Evolutionary conservation across 2,888 invertebrate species (phyloP), one percentile per base, ranked within the genome.

Genomic region (Sipunculus nudus): DNA sequence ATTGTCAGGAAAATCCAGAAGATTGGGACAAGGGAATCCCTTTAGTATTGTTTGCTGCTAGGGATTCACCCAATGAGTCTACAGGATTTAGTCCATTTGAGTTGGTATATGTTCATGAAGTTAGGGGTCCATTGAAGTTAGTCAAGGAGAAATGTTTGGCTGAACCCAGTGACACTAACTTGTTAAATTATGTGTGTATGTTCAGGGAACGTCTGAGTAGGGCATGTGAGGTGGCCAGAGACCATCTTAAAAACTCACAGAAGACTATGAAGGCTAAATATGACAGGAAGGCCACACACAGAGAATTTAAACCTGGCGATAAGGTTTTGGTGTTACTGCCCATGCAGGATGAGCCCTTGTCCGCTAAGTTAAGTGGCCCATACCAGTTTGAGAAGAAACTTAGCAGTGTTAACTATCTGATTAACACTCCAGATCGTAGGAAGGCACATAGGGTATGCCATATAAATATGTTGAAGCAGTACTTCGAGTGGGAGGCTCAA

Each of bases 51-150:
- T 43, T 53, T 54, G 54, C 32, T 29, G 54, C 21, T 5, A 26
- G 54, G 13, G 54, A 54, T n/a, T 6, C 19, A 5, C 46, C 47
- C 5, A 45, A 46, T n/a, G 54, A 54, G n/a, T 46, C 46, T 6
- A 29, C 28, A n/a, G 47, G 54, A 13, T 54, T 54, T 29, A 54
- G 46, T 31, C 46, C 54, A 6, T 54, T 47, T 54, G 54, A 54
- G 31, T 32, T 54, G 4, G 46, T 47, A 16, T 54, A 29, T 47
- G 54, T 45, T 21, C 54, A 54, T 25, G n/a, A 13, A 13, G 54
- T 47, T 13, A 16, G 54, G 8, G 32, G 54, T 6, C 54, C 46
- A 13, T 21, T 54, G 23, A 47, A 54, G 26, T n/a, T 54, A 23
- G 4, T 54, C n/a, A 54, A 47, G 32, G 54, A 54, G 23, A 54